phyloP scores from a whole-genome alignment of 1,140 invertebrate genomes.

The Brachystomella parvula region DNA sequence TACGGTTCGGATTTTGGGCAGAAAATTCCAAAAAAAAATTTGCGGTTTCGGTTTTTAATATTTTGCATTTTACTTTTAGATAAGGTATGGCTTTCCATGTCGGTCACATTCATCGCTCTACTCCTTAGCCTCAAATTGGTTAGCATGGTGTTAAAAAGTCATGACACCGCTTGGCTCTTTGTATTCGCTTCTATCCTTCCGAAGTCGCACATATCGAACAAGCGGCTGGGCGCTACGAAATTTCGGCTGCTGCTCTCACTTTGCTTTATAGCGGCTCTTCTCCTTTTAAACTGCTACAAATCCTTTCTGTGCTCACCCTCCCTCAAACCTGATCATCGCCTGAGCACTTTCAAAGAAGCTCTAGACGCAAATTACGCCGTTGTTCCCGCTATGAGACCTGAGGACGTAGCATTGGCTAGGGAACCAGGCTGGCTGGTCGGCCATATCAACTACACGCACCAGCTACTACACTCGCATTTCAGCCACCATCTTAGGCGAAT shows the following conservation, averaged over 20 bases:
- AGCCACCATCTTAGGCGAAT: neutral
- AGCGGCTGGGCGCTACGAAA: neutral
- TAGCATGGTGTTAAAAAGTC: neutral
- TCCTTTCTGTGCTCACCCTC: neutral
- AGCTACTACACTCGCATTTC: neutral
- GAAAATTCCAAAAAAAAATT: too few relatives aligned
- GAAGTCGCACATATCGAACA: neutral
- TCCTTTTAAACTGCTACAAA: neutral
- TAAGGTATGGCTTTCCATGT: neutral
- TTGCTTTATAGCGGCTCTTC: neutral
- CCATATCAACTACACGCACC: neutral
- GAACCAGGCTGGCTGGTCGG: neutral
- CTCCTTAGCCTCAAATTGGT: neutral
- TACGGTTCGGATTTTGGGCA: too few relatives aligned
- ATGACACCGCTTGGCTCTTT: neutral
- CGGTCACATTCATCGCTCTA: neutral
- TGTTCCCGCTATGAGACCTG: neutral
- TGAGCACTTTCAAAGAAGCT: neutral
- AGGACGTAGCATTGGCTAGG: neutral
- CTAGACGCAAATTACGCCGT: neutral
- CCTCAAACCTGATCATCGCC: neutral
- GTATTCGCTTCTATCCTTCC: neutral
- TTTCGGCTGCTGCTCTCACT: neutral
- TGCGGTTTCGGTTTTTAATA: too few relatives aligned
- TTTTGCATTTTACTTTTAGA: too few relatives aligned